A percentile compares a stretch with the other conserved stretches of the same genome.
phyloP scores from a whole-genome alignment of 2,797 vertebrate species.

The Urosaurus nigricauda region DNA sequence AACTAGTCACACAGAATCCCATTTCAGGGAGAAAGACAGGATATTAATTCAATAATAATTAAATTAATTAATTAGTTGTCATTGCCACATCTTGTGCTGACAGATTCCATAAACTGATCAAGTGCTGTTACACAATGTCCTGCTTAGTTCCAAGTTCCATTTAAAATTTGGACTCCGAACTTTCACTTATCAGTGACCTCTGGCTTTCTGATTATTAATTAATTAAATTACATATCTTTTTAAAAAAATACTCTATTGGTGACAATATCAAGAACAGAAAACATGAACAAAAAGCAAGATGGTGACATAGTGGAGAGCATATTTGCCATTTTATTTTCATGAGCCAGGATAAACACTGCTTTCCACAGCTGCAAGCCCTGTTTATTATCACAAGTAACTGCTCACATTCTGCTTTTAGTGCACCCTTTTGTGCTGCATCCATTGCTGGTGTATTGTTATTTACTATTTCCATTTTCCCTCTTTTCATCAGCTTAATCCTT shows the following conservation, averaged over 20 bases:
- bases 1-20: too few relatives aligned
- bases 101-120: neutral
- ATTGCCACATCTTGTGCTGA: neutral
- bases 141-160: neutral
- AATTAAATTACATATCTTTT: conserved; percentile 55
- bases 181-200: conserved; percentile 21
- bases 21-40: too few relatives aligned
- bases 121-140: neutral
- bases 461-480: conserved; percentile 64
- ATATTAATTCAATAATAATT: too few relatives aligned
- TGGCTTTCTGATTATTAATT: conserved; percentile 45
- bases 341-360: conserved; percentile 58
- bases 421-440: conserved; percentile 69
- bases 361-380: conserved; percentile 54
- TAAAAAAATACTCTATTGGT: conserved; percentile 1
- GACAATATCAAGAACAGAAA: conserved; percentile 23
- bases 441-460: conserved; percentile 57
- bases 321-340: conserved; percentile 53
- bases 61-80: too few relatives aligned
- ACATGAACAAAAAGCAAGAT: conserved; percentile 59
- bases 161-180: neutral
- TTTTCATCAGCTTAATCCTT: conserved; percentile 52
- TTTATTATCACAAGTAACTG: conserved; percentile 68
- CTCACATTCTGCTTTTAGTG: conserved; percentile 57
- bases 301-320: conserved; percentile 55